phyloP scores from a whole-genome alignment of 2,113 vertebrate genomes.

The Ptilonorhynchus violaceus region DNA sequence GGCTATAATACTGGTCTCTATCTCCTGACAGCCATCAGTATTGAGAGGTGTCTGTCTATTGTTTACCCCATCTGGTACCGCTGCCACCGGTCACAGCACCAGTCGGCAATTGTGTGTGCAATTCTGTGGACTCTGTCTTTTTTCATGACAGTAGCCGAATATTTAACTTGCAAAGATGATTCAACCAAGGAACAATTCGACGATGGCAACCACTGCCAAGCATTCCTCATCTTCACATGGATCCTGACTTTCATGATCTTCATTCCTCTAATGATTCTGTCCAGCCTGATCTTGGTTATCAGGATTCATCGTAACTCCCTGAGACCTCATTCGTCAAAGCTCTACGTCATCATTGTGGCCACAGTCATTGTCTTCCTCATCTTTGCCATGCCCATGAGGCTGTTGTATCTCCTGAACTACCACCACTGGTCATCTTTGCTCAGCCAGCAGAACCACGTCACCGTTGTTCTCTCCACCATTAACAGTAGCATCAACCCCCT shows the following conservation, averaged over 20 bases:
- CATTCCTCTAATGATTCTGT: constrained; percentile 74
- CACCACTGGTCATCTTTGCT: constrained; percentile 66
- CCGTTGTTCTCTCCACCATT: constrained; percentile 70
- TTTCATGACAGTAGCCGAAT: constrained; percentile 70
- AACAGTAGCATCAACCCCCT: constrained; percentile 79
- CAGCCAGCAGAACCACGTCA: constrained; percentile 51
- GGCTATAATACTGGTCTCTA: constrained; percentile 77
- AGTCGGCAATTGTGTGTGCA: constrained; percentile 67
- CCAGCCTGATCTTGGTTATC: constrained; percentile 71
- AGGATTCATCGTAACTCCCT: constrained; percentile 69
- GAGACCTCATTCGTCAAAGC: constrained; percentile 71
- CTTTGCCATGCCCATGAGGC: constrained; percentile 73
- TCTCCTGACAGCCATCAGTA: constrained; percentile 78
- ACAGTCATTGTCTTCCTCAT: constrained; percentile 74
- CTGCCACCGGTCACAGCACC: constrained; percentile 74
- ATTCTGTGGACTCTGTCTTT: constrained; percentile 75
- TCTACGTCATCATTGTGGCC: constrained; percentile 72
- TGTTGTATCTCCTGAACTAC: constrained; percentile 71
- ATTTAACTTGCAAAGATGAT: constrained; percentile 66
- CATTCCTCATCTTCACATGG: constrained; percentile 69
- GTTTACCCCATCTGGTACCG: constrained; percentile 80
- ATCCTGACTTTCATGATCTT: constrained; percentile 75
- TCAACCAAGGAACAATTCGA: background rate
- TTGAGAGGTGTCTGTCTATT: constrained; percentile 77
- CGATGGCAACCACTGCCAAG: constrained; percentile 45